Conservation (phyloP, 2,888 invertebrate genomes). For the Furcula furcula region DNA sequence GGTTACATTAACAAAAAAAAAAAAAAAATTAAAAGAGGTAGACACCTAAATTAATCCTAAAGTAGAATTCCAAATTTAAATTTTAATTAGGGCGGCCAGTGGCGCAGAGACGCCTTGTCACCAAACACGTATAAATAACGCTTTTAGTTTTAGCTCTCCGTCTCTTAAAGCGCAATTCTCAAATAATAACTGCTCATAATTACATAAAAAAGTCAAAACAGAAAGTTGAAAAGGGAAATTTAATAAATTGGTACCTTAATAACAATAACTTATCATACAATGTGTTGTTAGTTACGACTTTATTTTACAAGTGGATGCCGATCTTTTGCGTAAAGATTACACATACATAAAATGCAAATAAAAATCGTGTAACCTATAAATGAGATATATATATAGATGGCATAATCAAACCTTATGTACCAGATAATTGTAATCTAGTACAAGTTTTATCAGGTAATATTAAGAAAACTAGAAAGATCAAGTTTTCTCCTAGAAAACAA, state of each 20-base stretch:
- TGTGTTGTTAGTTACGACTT: slow-evolving; percentile 5
- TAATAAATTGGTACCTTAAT: not conserved
- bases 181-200: slow-evolving; percentile 30
- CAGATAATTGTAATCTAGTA: no score
- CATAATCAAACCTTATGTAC: no score
- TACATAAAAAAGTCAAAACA: slow-evolving; percentile 16
- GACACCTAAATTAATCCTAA: slow-evolving; percentile 36
- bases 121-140: slow-evolving; percentile 63
- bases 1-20: no score
- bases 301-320: no score
- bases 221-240: slow-evolving; percentile 4
- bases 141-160: slow-evolving; percentile 43
- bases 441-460: no score
- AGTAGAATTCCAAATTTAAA: slow-evolving; percentile 61
- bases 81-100: slow-evolving; percentile 63
- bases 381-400: no score
- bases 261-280: slow-evolving; percentile 11
- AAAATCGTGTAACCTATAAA: no score
- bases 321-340: no score
- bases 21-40: no score
- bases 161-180: slow-evolving; percentile 22
- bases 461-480: no score
- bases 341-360: no score
- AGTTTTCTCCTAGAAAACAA: no score
- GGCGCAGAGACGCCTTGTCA: slow-evolving; percentile 51